Evolutionary conservation across 1,140 invertebrate species (phyloP), one percentile per base, ranked within the genome.

Genomic region (Brachionus koreanus): DNA sequence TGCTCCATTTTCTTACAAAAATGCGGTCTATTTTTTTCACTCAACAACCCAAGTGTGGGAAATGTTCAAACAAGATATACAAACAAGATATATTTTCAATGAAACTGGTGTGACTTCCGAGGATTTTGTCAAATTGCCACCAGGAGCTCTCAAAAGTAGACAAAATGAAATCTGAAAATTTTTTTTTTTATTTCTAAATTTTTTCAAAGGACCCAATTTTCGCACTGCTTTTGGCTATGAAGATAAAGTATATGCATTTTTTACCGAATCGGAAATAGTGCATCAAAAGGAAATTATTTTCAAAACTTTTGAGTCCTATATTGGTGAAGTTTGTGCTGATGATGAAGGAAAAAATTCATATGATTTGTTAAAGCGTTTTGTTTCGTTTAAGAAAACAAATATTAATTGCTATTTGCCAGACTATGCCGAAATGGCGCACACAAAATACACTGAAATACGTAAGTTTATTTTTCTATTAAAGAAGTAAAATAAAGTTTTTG

Each of bases 391-490:
- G 35, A 79, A 79, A 43, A 65, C 76, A 6, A 79, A 25, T 25
- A 61, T 79, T 7, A 79, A 79, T 43, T 79, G 76, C n/a, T 79
- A 79, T 63, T 19, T 79, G 29, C 76, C 76, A 5, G 61, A 79
- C 25, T 79, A 23, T 61, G 29, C 52, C 5, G 76, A 79, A 10
- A 79, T 79, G 76, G 74, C 33, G 3, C 76, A 79, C 37, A 43
- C 25, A 23, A 79, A 79, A 65, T 79, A 79, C 49, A 79, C 76
- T 10, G 76, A 79, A 65, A 79, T 79, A 61, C 76, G 74, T 77
- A 49, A 23, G 74, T 16, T 16, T 52, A 57, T 7, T 29, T 29
- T 29, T 29, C 3, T 29, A 2, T 29, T 29, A 2, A 29, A 29
- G 3, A 29, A 29, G 3, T 29, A 49, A n/a, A 46, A 42, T 23